Percentiles rank a stretch among this genome's conserved stretches.
Conservation (phyloP, 2,888 invertebrate species). For the Molanna angustata region DNA sequence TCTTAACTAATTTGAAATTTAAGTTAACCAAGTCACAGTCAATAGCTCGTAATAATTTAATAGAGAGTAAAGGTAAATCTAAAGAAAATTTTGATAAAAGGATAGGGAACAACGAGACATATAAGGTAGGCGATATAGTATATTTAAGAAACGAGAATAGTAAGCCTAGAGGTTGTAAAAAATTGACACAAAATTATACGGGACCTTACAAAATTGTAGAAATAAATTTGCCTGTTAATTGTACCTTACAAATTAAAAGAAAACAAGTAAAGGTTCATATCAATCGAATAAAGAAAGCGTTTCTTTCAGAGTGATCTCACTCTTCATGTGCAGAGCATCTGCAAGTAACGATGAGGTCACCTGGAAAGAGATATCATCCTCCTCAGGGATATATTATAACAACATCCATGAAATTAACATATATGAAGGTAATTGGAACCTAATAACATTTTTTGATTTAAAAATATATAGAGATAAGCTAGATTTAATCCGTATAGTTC, state of each 20-base stretch:
- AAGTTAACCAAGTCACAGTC: conserved; percentile 33
- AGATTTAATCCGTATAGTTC: neutral
- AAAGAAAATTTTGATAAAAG: conserved; percentile 33
- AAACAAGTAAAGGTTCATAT: conserved; percentile 33
- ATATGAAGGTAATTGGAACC: neutral
- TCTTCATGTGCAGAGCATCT: too few species aligned
- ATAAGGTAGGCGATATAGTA: conserved; percentile 32
- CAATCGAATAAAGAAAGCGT: conserved; percentile 20
- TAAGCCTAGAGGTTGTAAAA: conserved; percentile 21
- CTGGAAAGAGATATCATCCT: neutral
- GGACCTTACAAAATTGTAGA: conserved; percentile 29
- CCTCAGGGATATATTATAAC: neutral
- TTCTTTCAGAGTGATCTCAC: neutral
- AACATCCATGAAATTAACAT: neutral
- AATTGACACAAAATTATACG: conserved; percentile 27
- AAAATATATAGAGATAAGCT: neutral
- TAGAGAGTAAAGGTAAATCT: conserved; percentile 32
- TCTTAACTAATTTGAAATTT: conserved; percentile 20
- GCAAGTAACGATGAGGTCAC: too few species aligned
- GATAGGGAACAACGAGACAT: conserved; percentile 22
- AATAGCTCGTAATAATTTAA: conserved; percentile 34
- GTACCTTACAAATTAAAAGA: conserved; percentile 30
- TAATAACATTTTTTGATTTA: neutral
- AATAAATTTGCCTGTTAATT: conserved; percentile 30
- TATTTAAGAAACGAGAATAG: conserved; percentile 20